phyloP scores from a whole-genome alignment of 2,113 vertebrate genomes.

The Hyperopisus bebe region DNA sequence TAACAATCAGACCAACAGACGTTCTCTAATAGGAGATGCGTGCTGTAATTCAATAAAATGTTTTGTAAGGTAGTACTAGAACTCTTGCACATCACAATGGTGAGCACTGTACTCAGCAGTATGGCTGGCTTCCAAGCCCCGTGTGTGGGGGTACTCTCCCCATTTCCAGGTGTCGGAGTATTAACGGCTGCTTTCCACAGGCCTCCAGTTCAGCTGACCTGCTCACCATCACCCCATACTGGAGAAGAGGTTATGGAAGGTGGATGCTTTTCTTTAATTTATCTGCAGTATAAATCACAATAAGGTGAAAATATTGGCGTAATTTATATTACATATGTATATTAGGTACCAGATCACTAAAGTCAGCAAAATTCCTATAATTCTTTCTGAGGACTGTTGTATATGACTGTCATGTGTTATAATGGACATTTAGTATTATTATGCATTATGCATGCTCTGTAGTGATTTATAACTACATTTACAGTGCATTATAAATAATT shows the following conservation, averaged over 20 bases:
- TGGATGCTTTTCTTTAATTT: background rate
- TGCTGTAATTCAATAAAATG: background rate
- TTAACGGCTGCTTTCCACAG: background rate
- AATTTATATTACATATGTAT: background rate
- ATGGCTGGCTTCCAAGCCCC: background rate
- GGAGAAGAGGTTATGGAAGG: background rate
- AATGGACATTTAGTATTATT: background rate
- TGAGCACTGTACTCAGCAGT: background rate
- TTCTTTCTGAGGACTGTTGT: background rate
- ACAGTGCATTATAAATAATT: background rate
- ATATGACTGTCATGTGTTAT: background rate
- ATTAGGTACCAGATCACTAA: background rate
- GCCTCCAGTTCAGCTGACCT: background rate
- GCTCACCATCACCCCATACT: background rate
- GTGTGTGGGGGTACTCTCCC: background rate
- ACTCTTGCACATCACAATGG: background rate
- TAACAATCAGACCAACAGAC: background rate
- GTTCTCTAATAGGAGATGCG: background rate
- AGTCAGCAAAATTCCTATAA: background rate
- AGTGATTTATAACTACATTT: background rate
- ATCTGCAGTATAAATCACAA: background rate
- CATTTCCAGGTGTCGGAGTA: background rate
- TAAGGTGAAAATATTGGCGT: background rate
- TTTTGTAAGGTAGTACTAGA: background rate
- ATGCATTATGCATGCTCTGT: background rate